Conservation (phyloP, 2,888 invertebrate species). For the Scaptomyza polygonia region DNA sequence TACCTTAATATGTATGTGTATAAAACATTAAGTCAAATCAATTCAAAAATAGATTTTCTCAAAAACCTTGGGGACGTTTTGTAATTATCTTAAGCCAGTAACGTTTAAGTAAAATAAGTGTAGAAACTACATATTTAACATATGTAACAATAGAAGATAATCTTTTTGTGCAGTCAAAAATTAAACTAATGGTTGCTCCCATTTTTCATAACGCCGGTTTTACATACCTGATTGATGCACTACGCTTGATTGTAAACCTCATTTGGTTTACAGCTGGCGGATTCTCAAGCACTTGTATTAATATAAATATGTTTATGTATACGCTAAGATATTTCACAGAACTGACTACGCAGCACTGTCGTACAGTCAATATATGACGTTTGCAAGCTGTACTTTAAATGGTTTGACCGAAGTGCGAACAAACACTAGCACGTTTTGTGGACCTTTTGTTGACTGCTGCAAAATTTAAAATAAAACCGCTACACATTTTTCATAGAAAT, state of each 20-base stretch:
- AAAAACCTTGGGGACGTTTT: background rate
- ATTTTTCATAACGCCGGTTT: background rate
- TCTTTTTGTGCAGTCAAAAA: background rate
- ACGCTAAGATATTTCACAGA: background rate
- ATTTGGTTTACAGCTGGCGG: background rate
- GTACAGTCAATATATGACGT: no score
- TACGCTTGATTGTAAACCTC: background rate
- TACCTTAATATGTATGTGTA: conserved; percentile 14
- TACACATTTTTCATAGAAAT: no score
- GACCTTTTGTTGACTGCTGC: no score
- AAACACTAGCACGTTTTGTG: no score
- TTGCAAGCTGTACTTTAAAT: background rate
- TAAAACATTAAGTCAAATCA: background rate
- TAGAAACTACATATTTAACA: background rate
- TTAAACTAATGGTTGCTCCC: background rate
- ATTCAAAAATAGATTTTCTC: background rate
- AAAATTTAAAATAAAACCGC: no score
- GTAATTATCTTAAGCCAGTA: background rate
- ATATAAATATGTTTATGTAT: background rate
- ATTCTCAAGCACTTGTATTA: background rate
- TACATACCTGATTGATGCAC: background rate
- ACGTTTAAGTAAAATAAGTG: background rate
- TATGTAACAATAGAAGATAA: background rate
- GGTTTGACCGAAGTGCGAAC: background rate
- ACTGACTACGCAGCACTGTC: background rate